These are phyloP conservation scores for Lanistes nyassanus DNA, from an alignment of 1,140 invertebrate species.

Conservation along the genomic window DNA sequence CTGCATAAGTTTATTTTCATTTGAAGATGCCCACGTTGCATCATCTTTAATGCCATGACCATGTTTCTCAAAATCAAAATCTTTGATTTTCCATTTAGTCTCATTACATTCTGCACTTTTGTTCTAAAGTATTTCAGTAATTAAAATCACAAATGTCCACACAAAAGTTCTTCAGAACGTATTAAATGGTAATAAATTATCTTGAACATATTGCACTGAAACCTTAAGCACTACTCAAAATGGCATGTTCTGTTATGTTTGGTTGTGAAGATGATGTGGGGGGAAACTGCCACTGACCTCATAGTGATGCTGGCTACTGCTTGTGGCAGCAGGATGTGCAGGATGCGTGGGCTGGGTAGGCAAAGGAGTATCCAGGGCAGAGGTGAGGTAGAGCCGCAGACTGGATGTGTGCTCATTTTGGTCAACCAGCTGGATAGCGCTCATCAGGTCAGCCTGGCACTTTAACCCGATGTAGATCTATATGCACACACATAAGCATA, in stretches of 20 bases:
- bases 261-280: neutral
- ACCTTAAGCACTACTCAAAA: neutral
- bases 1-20: no score
- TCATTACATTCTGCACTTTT: no score
- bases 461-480: conserved; percentile 52
- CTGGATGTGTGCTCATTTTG: conserved; percentile 47
- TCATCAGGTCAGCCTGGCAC: conserved; percentile 52
- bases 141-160: no score
- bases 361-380: conserved; percentile 11
- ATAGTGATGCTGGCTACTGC: conserved; percentile 11
- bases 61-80: no score
- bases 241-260: neutral
- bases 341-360: conserved; percentile 23
- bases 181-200: neutral
- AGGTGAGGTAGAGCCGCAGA: conserved; percentile 47
- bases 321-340: conserved; percentile 17
- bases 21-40: no score
- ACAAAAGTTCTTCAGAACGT: no score
- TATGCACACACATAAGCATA: neutral
- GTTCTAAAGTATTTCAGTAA: no score
- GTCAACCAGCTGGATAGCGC: conserved; percentile 53
- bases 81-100: no score
- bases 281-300: neutral
- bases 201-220: neutral
- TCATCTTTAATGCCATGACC: no score